Percentiles rank a stretch among this genome's conserved stretches.
Conservation (phyloP, 2,113 vertebrate genomes). For the Ctenomys sociabilis region DNA sequence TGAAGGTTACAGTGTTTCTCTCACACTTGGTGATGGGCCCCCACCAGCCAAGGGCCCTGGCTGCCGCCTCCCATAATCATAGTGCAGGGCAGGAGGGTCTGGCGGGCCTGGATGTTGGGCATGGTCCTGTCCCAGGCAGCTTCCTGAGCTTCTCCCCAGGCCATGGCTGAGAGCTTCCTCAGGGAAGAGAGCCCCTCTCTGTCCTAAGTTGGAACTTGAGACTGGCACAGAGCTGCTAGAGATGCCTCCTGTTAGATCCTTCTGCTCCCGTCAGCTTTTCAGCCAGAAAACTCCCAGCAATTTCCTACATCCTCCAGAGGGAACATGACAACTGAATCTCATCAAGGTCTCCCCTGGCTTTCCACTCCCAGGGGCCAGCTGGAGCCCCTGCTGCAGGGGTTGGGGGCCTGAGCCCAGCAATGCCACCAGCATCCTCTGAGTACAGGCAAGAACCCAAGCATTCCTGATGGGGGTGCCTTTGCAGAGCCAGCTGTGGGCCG, state of each 20-base stretch:
- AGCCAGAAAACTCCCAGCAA: neutral
- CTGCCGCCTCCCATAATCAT: neutral
- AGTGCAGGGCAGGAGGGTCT: neutral
- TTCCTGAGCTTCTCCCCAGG: accelerated
- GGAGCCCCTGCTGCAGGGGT: too few relatives aligned
- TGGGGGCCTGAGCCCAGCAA: neutral
- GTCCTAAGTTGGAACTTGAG: neutral
- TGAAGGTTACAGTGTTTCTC: too few relatives aligned
- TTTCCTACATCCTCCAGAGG: neutral
- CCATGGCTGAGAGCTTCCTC: neutral
- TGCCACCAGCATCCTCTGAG: neutral
- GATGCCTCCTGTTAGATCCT: neutral
- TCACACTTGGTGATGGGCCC: neutral
- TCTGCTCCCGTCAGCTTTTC: neutral
- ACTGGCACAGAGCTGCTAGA: neutral
- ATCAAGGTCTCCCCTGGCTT: too few relatives aligned
- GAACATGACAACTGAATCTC: neutral
- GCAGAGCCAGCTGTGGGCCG: neutral
- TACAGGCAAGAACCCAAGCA: neutral
- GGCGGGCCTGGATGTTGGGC: neutral
- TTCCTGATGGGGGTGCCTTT: neutral
- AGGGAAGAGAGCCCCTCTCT: accelerated
- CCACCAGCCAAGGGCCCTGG: neutral
- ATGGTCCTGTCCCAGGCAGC: accelerated
- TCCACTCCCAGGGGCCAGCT: neutral